Evolutionary conservation across 1,140 invertebrate genomes (phyloP), one percentile per base, ranked within the genome.

Genomic region (Phymastichus coffea): DNA sequence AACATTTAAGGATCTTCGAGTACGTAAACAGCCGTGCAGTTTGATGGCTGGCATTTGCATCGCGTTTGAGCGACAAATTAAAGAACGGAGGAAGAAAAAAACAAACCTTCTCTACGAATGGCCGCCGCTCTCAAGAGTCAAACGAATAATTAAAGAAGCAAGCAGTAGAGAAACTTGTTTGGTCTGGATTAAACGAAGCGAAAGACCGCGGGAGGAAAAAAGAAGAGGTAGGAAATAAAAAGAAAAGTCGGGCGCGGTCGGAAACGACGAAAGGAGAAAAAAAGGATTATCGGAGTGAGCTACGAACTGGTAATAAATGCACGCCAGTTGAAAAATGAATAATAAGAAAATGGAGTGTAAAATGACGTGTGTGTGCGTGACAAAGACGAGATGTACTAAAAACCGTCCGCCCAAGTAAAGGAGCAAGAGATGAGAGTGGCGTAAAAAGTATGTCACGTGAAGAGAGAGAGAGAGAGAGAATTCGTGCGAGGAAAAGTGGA

Each of bases 311-410:
- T n/a, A n/a, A n/a, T n/a, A n/a, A n/a, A n/a, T n/a, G n/a, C n/a
- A n/a, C 15, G 17, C 23, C 37, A 41, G n/a, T n/a, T 28, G 30
- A 55, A 35, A 35, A 46, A 26, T 26, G 38, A 44, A 30, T 52
- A 59, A 58, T 48, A 44, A 43, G 47, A 26, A 44, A 49, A 51
- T 58, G 47, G 26, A 25, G 47, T 41, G 44, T 51, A 58, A 59
- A 59, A 52, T 41, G 35, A 58, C 37, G 35, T 12, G 46, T 33
- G 47, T n/a, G n/a, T n/a, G n/a, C n/a, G n/a, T 30, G 19, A 57
- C 41, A 48, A 57, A 48, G 33, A 57, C 28, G 8, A 26, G 20
- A 15, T 10, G n/a, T 0, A 40, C 10, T n/a, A 37, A 38, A 43
- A 38, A 40, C 8, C 7, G n/a, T n/a, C 20, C 35, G 25, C 38